These are phyloP conservation scores for Drosophila yakuba DNA, from an alignment of 1,140 invertebrate species.

Conservation along the genomic window DNA sequence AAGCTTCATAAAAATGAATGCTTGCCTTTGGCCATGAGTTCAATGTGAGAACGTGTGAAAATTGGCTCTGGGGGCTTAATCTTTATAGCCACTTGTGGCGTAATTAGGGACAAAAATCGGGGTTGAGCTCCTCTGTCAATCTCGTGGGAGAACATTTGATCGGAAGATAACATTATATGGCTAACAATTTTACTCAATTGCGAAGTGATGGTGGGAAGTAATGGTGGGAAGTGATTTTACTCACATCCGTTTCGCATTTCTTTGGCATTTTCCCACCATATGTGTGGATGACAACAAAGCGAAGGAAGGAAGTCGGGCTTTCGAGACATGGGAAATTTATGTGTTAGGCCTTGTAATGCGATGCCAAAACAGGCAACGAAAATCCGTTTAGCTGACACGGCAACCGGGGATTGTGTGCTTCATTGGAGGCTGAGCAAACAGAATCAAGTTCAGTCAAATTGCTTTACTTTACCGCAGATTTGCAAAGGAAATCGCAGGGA, in stretches of 20 bases:
- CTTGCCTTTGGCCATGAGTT: slow-evolving; percentile 14
- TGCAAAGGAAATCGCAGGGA: slow-evolving; percentile 8
- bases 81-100: slow-evolving; percentile 26
- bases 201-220: slow-evolving; percentile 38
- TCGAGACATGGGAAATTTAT: slow-evolving; percentile 17
- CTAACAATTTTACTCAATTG: slow-evolving; percentile 72
- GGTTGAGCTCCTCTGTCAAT: slow-evolving; percentile 1
- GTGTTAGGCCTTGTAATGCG: slow-evolving; percentile 36
- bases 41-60: slow-evolving; percentile 8
- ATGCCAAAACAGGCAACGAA: slow-evolving; percentile 31
- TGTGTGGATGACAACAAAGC: slow-evolving; percentile 23
- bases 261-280: slow-evolving; percentile 14
- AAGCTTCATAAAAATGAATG: slow-evolving; percentile 38
- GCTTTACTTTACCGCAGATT: slow-evolving; percentile 40
- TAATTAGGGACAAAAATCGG: slow-evolving; percentile 27
- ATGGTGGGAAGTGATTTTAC: slow-evolving; percentile 51
- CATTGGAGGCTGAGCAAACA: slow-evolving; percentile 35
- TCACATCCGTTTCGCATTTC: slow-evolving; percentile 67
- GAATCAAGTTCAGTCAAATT: slow-evolving; percentile 36
- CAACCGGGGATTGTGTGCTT: slow-evolving; percentile 17
- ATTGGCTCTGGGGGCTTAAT: slow-evolving; percentile 2
- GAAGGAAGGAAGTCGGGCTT: slow-evolving; percentile 4
- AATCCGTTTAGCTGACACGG: slow-evolving; percentile 43
- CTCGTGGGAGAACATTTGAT: neutral
- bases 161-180: slow-evolving; percentile 51